Evolutionary conservation across 2,888 invertebrate species (phyloP), one percentile per base, ranked within the genome.

Genomic region (Anagyrus pseudococci): DNA sequence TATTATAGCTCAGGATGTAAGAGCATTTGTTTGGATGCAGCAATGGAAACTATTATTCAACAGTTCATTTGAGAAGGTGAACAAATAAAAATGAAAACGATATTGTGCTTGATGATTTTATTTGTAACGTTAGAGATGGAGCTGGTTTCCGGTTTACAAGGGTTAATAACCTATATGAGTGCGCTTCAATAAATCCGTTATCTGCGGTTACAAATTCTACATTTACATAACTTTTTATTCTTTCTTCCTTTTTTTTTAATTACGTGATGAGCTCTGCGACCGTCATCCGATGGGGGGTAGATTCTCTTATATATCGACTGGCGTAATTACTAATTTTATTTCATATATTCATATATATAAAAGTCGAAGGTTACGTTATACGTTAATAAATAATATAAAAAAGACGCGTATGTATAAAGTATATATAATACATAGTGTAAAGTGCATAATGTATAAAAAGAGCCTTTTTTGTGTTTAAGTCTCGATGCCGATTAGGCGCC

Each of bases 381-480:
- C 55, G 55, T 61, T 68, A 66, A 68, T 68, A 68, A 68, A 68
- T 68, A 68, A 68, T 68, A 66, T 62, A 65, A 66, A 66, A 68
- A 63, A 66, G 60, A 58, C 61, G 63, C 63, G 52, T 62, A 61
- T 58, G 52, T 67, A 67, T 62, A 67, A 65, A 56, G 64, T 60
- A 64, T 64, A 67, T 67, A 67, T 62, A 66, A 59, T 62, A 66
- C 65, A 62, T 58, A 46, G 58, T 53, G 46, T 66, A 59, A 59
- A 29, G 57, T 65, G 52, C 62, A 17, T 41, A 64, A 61, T 60
- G 53, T 61, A 58, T 67, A 64, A 53, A 61, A 62, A 62, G 64
- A 58, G 29, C 56, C 40, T 66, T 66, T 37, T 43, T 48, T 48
- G 8, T 29, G 8, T 29, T 7, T 22, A 58, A 59, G 40, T 41